These are phyloP conservation scores for Drosophila orena DNA, from an alignment of 1,140 invertebrate genomes.

Conservation along the genomic window DNA sequence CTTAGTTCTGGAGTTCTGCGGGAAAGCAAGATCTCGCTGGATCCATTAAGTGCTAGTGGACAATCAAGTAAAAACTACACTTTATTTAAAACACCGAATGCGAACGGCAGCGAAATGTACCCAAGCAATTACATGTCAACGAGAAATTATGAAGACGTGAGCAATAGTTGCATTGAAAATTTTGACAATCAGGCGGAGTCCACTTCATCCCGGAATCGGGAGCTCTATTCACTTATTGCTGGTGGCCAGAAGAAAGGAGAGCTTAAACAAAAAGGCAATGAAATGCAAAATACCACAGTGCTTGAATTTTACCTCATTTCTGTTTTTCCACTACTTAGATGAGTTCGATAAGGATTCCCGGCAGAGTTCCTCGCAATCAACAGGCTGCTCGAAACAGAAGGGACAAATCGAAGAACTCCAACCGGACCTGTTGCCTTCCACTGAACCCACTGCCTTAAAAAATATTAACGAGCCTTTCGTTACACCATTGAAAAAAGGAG, in stretches of 20 bases:
- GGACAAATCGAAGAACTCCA: constrained; percentile 37
- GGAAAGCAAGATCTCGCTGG: constrained; percentile 36
- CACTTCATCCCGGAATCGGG: not conserved
- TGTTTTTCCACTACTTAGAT: constrained; percentile 19
- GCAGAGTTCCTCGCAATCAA: constrained; percentile 5
- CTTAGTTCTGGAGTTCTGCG: constrained; percentile 11
- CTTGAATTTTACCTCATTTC: not conserved
- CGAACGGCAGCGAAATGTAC: not conserved
- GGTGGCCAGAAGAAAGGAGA: not conserved
- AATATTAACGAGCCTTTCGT: not conserved
- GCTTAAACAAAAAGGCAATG: constrained; percentile 9
- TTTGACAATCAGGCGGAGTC: constrained; percentile 11
- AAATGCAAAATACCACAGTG: not conserved
- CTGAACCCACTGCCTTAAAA: constrained; percentile 3
- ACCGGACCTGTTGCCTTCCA: constrained; percentile 55
- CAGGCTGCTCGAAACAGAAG: constrained; percentile 7
- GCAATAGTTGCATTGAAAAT: constrained; percentile 11
- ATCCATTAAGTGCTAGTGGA: not conserved
- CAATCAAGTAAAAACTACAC: constrained; percentile 2
- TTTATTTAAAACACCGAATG: constrained; percentile 5
- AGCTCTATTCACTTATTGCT: not conserved
- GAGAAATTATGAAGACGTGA: not conserved
- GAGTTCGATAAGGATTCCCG: constrained; percentile 36
- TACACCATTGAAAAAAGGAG: not conserved
- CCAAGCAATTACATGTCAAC: not conserved